Conservation (phyloP, 2,113 vertebrate genomes). For the Callopanchax toddi region DNA sequence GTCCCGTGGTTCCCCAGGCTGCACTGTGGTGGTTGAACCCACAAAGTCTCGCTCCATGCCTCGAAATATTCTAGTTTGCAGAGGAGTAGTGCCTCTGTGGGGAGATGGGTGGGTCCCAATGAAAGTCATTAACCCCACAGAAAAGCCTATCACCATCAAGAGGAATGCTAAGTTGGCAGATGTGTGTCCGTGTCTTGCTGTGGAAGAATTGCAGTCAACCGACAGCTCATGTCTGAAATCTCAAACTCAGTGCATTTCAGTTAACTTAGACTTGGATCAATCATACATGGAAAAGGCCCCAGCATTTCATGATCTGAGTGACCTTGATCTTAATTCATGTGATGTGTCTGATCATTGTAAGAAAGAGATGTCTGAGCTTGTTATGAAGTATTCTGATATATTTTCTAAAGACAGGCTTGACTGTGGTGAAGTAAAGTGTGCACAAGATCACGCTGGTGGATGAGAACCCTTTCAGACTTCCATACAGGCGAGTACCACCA, state of each 20-base stretch:
- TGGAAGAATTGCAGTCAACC: neutral
- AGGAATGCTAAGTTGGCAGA: neutral
- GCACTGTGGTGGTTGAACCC: neutral
- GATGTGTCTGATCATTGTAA: neutral
- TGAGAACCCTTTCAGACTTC: neutral
- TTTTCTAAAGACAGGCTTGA: neutral
- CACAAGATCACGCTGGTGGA: neutral
- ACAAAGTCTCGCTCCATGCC: neutral
- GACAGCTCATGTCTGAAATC: neutral
- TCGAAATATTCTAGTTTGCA: neutral
- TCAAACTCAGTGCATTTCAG: neutral
- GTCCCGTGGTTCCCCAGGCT: no score
- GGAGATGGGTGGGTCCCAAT: neutral
- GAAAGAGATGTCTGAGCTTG: neutral
- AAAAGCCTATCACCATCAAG: no score
- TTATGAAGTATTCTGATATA: neutral
- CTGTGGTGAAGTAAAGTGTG: neutral
- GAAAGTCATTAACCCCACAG: no score
- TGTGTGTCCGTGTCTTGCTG: no score
- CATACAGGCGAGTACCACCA: neutral
- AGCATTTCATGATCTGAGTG: neutral
- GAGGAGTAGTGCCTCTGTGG: neutral
- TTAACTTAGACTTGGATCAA: neutral
- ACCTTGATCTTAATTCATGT: neutral
- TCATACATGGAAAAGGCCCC: no score